A percentile compares a stretch with the other conserved stretches of the same genome.
phyloP scores from a whole-genome alignment of 2,888 invertebrate genomes.

The Iphiclides podalirius region DNA sequence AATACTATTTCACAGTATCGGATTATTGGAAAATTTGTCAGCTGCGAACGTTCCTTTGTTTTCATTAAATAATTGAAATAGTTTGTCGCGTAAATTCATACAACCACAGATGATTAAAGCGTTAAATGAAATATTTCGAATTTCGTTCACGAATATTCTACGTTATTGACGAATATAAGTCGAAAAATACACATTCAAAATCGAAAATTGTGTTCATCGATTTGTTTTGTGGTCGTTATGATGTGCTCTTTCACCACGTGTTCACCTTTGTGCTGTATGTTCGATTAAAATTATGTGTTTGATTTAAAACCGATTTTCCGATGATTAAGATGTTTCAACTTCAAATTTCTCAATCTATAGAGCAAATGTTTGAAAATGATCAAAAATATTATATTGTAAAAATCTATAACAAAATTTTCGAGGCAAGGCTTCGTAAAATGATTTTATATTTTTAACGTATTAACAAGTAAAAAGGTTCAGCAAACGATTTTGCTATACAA shows the following conservation, averaged over 20 bases:
- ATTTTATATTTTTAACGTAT: too few relatives aligned
- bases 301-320: too few relatives aligned
- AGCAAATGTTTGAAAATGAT: too few relatives aligned
- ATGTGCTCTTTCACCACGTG: too few relatives aligned
- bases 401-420: too few relatives aligned
- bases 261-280: too few relatives aligned
- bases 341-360: too few relatives aligned
- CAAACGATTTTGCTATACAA: conserved; percentile 28
- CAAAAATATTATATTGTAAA: too few relatives aligned
- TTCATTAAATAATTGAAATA: conserved; percentile 42
- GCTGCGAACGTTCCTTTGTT: conserved; percentile 37
- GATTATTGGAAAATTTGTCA: conserved; percentile 51
- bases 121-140: conserved; percentile 17
- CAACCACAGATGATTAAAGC: conserved; percentile 17
- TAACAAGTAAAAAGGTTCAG: conserved; percentile 8
- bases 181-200: not conserved
- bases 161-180: not conserved
- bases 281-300: too few relatives aligned
- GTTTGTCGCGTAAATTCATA: conserved; percentile 26
- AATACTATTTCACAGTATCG: conserved; percentile 43
- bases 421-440: too few relatives aligned
- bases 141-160: conserved; percentile 4
- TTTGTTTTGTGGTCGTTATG: too few relatives aligned
- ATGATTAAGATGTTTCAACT: too few relatives aligned
- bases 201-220: not conserved